phyloP scores from a whole-genome alignment of 2,113 vertebrate genomes.

The Barbus barbus region DNA sequence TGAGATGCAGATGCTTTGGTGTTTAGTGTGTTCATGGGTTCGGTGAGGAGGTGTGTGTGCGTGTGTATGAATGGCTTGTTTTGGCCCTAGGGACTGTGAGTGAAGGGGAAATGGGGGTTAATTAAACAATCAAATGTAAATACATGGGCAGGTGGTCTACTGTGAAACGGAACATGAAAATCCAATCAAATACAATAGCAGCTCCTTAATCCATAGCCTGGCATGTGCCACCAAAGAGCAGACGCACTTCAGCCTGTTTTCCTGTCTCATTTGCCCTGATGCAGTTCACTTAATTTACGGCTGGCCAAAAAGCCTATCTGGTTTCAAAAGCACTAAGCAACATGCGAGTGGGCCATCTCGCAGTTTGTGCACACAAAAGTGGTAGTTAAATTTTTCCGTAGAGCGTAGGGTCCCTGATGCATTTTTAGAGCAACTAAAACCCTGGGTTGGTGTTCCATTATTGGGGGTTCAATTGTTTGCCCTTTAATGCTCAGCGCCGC shows the following conservation, averaged over 20 bases:
- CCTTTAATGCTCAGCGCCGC: constrained; percentile 38
- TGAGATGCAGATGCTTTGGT: constrained; percentile 51
- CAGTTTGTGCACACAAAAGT: constrained; percentile 6
- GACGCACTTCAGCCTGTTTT: not conserved
- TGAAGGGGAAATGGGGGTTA: constrained; percentile 66
- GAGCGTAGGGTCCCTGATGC: not conserved
- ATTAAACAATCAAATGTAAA: constrained; percentile 69
- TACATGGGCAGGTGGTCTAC: constrained; percentile 56
- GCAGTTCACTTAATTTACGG: not conserved
- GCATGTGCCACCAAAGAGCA: constrained; percentile 32
- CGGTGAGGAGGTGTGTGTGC: constrained; percentile 38
- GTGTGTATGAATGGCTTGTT: constrained; percentile 45
- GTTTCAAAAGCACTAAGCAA: constrained; percentile 31
- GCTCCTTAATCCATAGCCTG: constrained; percentile 40
- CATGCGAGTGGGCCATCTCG: constrained; percentile 17
- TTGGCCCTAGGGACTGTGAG: constrained; percentile 57
- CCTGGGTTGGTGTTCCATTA: constrained; percentile 24
- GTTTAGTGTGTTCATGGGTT: constrained; percentile 45
- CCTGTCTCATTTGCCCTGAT: too few relatives aligned
- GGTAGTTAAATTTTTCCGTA: not conserved
- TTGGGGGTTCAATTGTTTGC: constrained; percentile 32
- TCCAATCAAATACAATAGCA: constrained; percentile 53
- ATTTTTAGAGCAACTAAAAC: constrained; percentile 21
- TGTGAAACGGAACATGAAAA: constrained; percentile 57
- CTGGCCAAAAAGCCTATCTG: constrained; percentile 37